A percentile compares a stretch with the other conserved stretches of the same genome.
phyloP scores from a whole-genome alignment of 2,888 invertebrate species.

The Tetranychus piercei region DNA sequence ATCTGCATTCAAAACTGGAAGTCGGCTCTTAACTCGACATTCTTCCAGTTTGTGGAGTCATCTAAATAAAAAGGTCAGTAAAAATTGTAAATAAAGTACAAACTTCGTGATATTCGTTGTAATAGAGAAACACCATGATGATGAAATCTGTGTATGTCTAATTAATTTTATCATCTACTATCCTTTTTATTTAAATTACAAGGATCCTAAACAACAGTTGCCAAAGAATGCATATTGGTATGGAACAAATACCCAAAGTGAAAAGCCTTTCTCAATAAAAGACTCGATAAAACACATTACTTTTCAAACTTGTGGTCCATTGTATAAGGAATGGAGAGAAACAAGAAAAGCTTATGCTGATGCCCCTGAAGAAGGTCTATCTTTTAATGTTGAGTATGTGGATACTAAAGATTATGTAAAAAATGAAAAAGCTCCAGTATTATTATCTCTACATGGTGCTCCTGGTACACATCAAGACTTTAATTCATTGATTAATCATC shows the following conservation, averaged over 20 bases:
- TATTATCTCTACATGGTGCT: slow-evolving; percentile 24
- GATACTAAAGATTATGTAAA: slow-evolving; percentile 19
- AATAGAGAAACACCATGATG: too few species aligned
- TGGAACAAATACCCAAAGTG: neutral
- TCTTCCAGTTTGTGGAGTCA: neutral
- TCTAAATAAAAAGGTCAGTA: neutral
- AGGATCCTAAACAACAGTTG: neutral
- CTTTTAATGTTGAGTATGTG: slow-evolving; percentile 23
- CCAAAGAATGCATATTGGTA: neutral
- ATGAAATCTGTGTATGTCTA: neutral
- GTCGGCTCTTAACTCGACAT: neutral
- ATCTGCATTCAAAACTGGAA: neutral
- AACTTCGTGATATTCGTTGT: neutral
- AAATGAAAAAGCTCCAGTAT: neutral
- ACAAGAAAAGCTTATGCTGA: slow-evolving; percentile 18
- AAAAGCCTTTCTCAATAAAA: neutral
- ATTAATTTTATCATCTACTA: neutral
- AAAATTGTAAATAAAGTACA: neutral
- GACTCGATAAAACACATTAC: slow-evolving; percentile 9
- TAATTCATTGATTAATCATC: slow-evolving; percentile 17
- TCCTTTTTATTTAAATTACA: neutral
- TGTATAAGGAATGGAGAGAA: slow-evolving; percentile 22
- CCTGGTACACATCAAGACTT: slow-evolving; percentile 25
- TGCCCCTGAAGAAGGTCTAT: slow-evolving; percentile 19
- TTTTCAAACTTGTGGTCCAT: slow-evolving; percentile 22